Evolutionary conservation across 2,113 vertebrate species (phyloP).

Genomic region (Syrrhaptes paradoxus): DNA sequence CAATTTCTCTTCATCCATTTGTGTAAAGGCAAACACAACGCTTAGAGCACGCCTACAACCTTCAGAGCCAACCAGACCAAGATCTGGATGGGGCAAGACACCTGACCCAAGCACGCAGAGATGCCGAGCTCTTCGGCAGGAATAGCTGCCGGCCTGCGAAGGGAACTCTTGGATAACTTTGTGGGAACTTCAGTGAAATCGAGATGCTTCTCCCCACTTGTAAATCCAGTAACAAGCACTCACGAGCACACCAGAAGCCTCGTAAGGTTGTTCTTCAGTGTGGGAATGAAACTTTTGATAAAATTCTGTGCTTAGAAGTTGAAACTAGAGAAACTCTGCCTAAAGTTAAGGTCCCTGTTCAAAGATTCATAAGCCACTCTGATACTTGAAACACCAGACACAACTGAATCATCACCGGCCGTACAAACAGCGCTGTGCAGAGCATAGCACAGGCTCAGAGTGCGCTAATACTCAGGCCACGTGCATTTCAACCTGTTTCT

Average conservation of each 20-base stretch:
- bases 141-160: not conserved
- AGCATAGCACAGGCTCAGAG: rapidly evolving
- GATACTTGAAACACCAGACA: not conserved
- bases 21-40: not conserved
- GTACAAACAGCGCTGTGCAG: not conserved
- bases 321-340: not conserved
- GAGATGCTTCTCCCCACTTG: not conserved
- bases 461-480: no score
- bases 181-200: not conserved
- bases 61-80: not conserved
- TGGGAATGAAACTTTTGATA: not conserved
- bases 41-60: not conserved
- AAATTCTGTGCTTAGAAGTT: not conserved
- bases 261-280: not conserved
- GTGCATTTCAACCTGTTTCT: not conserved
- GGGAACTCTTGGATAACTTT: not conserved
- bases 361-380: not conserved
- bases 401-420: not conserved
- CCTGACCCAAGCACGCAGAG: rapidly evolving
- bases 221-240: not conserved
- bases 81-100: not conserved
- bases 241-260: not conserved
- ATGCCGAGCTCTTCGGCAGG: not conserved
- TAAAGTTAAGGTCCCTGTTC: not conserved
- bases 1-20: not conserved